These are phyloP conservation scores for Allobates femoralis DNA, from an alignment of 2,797 vertebrate genomes.

Conservation along the genomic window DNA sequence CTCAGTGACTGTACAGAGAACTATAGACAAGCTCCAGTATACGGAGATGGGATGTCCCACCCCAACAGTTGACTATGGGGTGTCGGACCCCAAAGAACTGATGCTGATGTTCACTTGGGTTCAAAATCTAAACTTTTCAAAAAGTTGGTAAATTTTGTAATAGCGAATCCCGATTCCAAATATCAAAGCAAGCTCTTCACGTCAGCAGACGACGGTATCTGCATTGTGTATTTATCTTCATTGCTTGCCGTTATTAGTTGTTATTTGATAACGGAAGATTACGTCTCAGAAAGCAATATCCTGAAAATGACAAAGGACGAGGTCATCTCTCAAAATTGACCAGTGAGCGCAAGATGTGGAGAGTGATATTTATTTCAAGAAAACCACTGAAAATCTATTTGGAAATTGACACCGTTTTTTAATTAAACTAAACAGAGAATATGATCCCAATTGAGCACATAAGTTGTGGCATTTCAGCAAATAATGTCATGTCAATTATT, in stretches of 20 bases:
- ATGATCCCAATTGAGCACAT: slow-evolving; percentile 7
- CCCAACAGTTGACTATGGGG: no score
- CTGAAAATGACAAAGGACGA: slow-evolving; percentile 36
- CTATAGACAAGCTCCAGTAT: no score
- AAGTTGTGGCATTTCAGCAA: slow-evolving; percentile 30
- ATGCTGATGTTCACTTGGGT: neutral
- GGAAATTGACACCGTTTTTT: slow-evolving; percentile 29
- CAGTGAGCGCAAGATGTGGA: neutral
- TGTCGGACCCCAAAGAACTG: no score
- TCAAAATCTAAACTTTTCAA: neutral
- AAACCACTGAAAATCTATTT: slow-evolving; percentile 33
- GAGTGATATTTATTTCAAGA: slow-evolving; percentile 21
- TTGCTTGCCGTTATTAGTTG: neutral
- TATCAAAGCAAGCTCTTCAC: neutral
- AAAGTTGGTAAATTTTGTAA: no score
- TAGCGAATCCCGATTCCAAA: neutral
- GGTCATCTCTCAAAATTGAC: slow-evolving; percentile 49
- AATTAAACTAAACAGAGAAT: slow-evolving; percentile 34
- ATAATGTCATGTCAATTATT: slow-evolving; percentile 50
- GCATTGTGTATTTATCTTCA: neutral
- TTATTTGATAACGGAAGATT: slow-evolving; percentile 35
- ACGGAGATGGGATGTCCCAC: no score
- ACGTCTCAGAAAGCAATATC: slow-evolving; percentile 24
- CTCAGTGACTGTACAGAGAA: no score
- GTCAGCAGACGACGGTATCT: neutral